Percentiles rank a stretch among this genome's conserved stretches.
phyloP scores from a whole-genome alignment of 2,888 invertebrate genomes.

The Agrenia bidenticulata region DNA sequence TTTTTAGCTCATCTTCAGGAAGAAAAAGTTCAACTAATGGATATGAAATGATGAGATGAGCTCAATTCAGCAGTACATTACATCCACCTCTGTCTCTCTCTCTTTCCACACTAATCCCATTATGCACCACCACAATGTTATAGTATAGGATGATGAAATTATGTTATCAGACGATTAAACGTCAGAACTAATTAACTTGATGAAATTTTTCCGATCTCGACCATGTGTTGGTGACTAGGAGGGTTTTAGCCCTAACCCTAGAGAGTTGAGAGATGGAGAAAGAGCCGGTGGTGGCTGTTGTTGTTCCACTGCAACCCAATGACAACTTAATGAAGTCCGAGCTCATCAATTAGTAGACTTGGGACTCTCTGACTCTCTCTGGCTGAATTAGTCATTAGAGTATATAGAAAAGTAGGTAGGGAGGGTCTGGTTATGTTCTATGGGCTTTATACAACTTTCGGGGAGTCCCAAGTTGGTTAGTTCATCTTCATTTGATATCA shows the following conservation, averaged over 20 bases:
- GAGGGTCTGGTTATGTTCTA: too few species aligned
- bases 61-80: too few species aligned
- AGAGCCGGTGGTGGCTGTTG: conserved; percentile 25
- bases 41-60: too few species aligned
- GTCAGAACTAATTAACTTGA: conserved; percentile 31
- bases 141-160: conserved; percentile 26
- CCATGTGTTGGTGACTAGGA: too few species aligned
- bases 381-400: too few species aligned
- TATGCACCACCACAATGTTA: conserved; percentile 10
- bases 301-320: conserved; percentile 15
- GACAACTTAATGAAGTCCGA: conserved; percentile 37
- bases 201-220: conserved; percentile 20
- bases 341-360: conserved; percentile 30
- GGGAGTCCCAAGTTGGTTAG: too few species aligned
- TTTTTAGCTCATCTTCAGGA: background rate
- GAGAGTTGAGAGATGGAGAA: background rate
- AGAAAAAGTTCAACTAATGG: too few species aligned
- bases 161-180: conserved; percentile 30
- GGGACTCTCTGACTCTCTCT: too few species aligned
- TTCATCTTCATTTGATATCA: conserved; percentile 9
- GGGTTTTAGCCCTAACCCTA: too few species aligned
- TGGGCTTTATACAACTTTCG: too few species aligned
- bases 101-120: conserved; percentile 11
- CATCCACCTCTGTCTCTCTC: background rate
- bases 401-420: too few species aligned